A percentile compares a stretch with the other conserved stretches of the same genome.
phyloP scores from a whole-genome alignment of 2,888 invertebrate species.

The Eilema sororculum region DNA sequence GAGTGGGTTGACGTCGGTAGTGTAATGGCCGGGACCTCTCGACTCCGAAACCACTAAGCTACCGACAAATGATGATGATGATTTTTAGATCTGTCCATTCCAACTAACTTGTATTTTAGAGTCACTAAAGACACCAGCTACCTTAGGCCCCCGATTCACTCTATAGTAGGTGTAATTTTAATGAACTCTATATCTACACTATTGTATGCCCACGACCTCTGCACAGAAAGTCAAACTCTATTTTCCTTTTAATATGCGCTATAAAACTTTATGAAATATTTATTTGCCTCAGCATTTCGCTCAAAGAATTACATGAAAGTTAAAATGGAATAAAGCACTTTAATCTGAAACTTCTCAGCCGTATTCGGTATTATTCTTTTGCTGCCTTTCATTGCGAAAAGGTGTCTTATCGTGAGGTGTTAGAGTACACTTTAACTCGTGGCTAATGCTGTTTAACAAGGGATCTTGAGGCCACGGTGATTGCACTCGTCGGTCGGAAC shows the following conservation, averaged over 20 bases:
- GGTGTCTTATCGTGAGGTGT: slow-evolving; percentile 23
- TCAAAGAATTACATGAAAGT: slow-evolving; percentile 59
- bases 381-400: slow-evolving; percentile 15
- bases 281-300: slow-evolving; percentile 29
- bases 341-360: slow-evolving; percentile 60
- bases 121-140: no score
- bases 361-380: slow-evolving; percentile 55
- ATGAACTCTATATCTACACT: neutral
- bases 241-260: neutral
- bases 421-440: slow-evolving; percentile 47
- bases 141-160: no score
- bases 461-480: slow-evolving; percentile 57
- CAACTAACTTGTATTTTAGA: no score
- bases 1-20: no score
- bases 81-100: no score
- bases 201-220: neutral
- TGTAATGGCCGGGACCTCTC: no score
- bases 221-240: neutral
- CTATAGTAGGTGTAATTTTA: no score
- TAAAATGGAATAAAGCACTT: slow-evolving; percentile 64
- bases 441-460: slow-evolving; percentile 55
- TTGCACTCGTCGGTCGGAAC: slow-evolving; percentile 52
- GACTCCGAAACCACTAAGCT: no score
- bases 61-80: no score
- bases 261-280: slow-evolving; percentile 10